A percentile compares a stretch with the other conserved stretches of the same genome.
Evolutionary conservation across 2,113 vertebrate genomes (phyloP).

Genomic region (Thunnus thynnus): DNA sequence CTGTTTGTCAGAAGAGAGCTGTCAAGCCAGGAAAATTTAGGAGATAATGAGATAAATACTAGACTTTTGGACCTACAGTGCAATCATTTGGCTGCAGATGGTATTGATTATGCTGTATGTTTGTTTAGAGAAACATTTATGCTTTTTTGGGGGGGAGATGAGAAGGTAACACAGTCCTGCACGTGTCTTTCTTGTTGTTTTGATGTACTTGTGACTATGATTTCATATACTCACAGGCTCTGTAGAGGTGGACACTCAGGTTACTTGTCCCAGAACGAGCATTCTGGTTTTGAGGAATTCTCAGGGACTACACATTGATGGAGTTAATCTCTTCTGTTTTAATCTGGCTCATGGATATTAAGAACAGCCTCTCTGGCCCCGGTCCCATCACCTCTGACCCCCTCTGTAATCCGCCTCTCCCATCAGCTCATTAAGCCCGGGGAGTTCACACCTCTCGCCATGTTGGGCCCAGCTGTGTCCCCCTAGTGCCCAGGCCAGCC

Average conservation of each 20-base stretch:
- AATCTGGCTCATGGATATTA: constrained; percentile 78
- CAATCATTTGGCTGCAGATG: constrained; percentile 13
- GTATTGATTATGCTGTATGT: constrained; percentile 5
- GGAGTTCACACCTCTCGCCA: constrained; percentile 84
- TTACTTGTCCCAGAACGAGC: background rate
- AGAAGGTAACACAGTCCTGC: background rate
- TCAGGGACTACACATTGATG: constrained; percentile 18
- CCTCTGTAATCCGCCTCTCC: constrained; percentile 75
- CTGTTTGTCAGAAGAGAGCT: constrained; percentile 40
- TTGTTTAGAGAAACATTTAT: constrained; percentile 9
- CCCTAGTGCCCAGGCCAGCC: constrained; percentile 57
- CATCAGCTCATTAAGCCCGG: constrained; percentile 80
- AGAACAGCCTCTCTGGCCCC: constrained; percentile 66
- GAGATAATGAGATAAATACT: constrained; percentile 39
- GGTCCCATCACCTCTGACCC: constrained; percentile 76
- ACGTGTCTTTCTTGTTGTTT: background rate
- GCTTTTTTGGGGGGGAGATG: background rate
- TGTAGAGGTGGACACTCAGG: background rate
- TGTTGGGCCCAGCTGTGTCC: constrained; percentile 82
- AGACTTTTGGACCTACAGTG: constrained; percentile 13
- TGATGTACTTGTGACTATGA: background rate
- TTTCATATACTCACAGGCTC: too few species aligned
- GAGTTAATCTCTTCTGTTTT: constrained; percentile 73
- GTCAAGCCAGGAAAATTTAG: constrained; percentile 18
- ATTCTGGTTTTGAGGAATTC: constrained; percentile 47